Evolutionary conservation across 2,888 invertebrate species (phyloP).

Genomic region (Himalopsyche tibetana): DNA sequence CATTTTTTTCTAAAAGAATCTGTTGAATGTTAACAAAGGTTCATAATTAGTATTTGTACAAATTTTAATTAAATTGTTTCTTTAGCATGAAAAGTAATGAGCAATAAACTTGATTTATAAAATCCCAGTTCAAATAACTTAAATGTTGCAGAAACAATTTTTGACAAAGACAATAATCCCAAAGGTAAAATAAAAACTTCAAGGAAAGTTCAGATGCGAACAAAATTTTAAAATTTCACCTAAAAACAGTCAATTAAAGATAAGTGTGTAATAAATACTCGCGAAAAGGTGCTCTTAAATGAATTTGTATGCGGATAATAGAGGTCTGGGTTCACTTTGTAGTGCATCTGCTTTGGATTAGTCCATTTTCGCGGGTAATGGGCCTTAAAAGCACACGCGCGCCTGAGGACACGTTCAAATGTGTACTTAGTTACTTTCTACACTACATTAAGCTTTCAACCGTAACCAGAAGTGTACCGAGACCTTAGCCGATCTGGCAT

Average conservation of each 20-base stretch:
- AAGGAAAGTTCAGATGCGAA: slow-evolving; percentile 12
- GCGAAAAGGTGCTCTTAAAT: slow-evolving; percentile 49
- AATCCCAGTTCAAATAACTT: slow-evolving; percentile 1
- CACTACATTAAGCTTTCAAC: slow-evolving; percentile 59
- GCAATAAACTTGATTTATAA: slow-evolving; percentile 19
- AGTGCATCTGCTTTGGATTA: slow-evolving; percentile 65
- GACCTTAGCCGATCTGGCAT: slow-evolving; percentile 43
- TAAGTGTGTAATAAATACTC: slow-evolving; percentile 39
- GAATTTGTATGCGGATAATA: slow-evolving; percentile 54
- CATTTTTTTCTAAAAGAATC: too few species aligned
- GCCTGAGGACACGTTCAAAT: slow-evolving; percentile 60
- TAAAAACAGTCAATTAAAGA: slow-evolving; percentile 42
- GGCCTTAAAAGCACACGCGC: slow-evolving; percentile 62
- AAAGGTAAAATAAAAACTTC: slow-evolving; percentile 16
- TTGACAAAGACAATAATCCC: slow-evolving; percentile 5
- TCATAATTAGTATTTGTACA: too few species aligned
- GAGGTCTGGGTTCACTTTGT: slow-evolving; percentile 51
- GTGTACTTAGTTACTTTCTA: slow-evolving; percentile 58
- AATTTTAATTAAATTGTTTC: not conserved
- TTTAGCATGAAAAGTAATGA: not conserved
- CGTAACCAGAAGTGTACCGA: slow-evolving; percentile 46
- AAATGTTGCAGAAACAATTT: slow-evolving; percentile 6
- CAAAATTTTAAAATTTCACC: slow-evolving; percentile 26
- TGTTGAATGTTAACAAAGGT: too few species aligned
- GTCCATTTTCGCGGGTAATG: slow-evolving; percentile 64